Conservation (phyloP, 2,888 invertebrate species). For the Chloroclysta siterata region DNA sequence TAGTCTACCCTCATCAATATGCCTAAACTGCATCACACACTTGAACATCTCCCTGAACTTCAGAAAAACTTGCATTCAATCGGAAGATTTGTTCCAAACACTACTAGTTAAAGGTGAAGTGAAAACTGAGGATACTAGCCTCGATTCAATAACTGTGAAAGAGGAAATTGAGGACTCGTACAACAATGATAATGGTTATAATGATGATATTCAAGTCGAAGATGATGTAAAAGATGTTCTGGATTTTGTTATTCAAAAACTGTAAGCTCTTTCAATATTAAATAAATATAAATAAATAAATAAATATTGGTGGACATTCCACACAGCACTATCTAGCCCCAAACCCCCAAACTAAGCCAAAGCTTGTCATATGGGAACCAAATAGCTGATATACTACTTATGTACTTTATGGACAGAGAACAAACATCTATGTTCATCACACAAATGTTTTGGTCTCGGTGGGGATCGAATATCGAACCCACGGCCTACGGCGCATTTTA, state of each 20-base stretch:
- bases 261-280: not conserved
- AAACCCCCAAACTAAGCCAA: too few relatives aligned
- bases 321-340: too few relatives aligned
- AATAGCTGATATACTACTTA: too few relatives aligned
- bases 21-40: constrained; percentile 9
- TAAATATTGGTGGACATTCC: too few relatives aligned
- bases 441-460: too few relatives aligned
- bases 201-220: not conserved
- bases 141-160: not conserved
- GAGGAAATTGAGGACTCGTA: constrained; percentile 6
- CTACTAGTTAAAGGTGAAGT: constrained; percentile 16
- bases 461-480: too few relatives aligned
- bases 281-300: too few relatives aligned
- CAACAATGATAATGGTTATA: not conserved
- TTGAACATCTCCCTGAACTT: constrained; percentile 24
- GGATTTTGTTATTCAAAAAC: not conserved
- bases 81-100: constrained; percentile 9
- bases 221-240: constrained; percentile 3
- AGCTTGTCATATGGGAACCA: too few relatives aligned
- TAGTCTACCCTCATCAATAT: constrained; percentile 27
- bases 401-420: too few relatives aligned
- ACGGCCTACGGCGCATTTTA: too few relatives aligned
- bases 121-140: not conserved
- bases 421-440: too few relatives aligned
- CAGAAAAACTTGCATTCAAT: constrained; percentile 15